A percentile compares a stretch with the other conserved stretches of the same genome.
phyloP scores from a whole-genome alignment of 2,797 vertebrate species.

The Rhodeus uyekii region DNA sequence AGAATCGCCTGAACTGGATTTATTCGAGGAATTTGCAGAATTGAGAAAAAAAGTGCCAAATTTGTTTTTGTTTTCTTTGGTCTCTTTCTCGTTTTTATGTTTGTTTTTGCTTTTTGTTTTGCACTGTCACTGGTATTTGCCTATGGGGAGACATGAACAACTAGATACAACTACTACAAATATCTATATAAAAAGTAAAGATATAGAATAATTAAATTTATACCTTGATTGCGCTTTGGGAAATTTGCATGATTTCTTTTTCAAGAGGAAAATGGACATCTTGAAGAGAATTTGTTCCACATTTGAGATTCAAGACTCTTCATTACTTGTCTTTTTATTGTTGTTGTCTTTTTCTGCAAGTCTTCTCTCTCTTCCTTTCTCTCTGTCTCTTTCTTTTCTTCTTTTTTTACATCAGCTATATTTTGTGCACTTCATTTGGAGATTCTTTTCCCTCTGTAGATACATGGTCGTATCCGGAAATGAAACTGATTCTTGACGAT shows the following conservation, averaged over 20 bases:
- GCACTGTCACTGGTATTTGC: conserved; percentile 77
- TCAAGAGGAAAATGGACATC: conserved; percentile 61
- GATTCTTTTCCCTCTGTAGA: conserved; percentile 60
- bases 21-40: conserved; percentile 77
- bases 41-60: conserved; percentile 80
- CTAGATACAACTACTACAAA: conserved; percentile 55
- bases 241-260: conserved; percentile 77
- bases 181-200: conserved; percentile 69
- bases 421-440: conserved; percentile 64
- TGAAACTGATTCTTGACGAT: conserved; percentile 75
- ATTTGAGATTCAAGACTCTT: conserved; percentile 33
- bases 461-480: conserved; percentile 73
- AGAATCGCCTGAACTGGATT: conserved; percentile 74
- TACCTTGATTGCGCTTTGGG: conserved; percentile 74
- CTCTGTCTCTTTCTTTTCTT: not conserved
- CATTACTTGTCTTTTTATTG: conserved; percentile 50
- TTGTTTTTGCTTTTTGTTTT: conserved; percentile 69
- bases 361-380: conserved; percentile 25
- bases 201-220: conserved; percentile 69
- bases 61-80: conserved; percentile 62
- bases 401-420: conserved; percentile 31
- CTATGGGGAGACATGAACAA: conserved; percentile 64
- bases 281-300: conserved; percentile 57
- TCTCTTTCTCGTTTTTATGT: conserved; percentile 64
- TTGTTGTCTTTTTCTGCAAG: conserved; percentile 43